Base-by-base conservation (phyloP, 1,140 invertebrate species). In the Apis florea region DNA sequence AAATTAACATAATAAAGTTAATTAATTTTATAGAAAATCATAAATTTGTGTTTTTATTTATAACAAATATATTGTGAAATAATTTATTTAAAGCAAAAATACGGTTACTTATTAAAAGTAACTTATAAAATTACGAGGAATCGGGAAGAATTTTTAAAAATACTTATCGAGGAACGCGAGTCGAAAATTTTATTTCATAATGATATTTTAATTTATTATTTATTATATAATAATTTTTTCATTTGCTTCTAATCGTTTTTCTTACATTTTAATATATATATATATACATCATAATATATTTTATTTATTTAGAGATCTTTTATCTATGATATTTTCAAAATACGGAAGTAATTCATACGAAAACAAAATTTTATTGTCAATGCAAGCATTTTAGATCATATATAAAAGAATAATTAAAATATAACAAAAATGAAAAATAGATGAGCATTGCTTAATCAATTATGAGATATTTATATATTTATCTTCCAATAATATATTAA, bases 301-400 rank as follows among this genome's bases (percentile, higher is more conserved):
- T 40, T 0, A 40, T 40, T 40, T 40, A 40, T 40, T 40, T 40
- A 40, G 3, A 31, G 31, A 40, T 40, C 31, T 31, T 31, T 31
- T 31, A 31, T 15, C 58, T 8, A 19, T n/a, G 53, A 17, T 31
- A 61, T n/a, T 24, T 61, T n/a, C 67, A 26, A 78, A 19, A 12
- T 71, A 47, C 21, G n/a, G n/a, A n/a, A n/a, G 17, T 49, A 74
- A 54, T 56, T 12, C 40, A 64, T 51, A 40, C 17, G n/a, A 61
- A 66, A 80, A 80, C 26, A 69, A 70, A 17, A 53, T 12, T 63
- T 80, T 80, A 79, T 73, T 79, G 78, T 79, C 69, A n/a, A 74
- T 74, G 26, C 56, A 71, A 79, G 59, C 68, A 73, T 80, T 72
- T 80, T 17, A 63, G 51, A 58, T 71, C 31, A 40, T 24, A 12